A percentile compares a stretch with the other conserved stretches of the same genome.
These are phyloP conservation scores for Chaitophorus viminalis DNA, from an alignment of 2,888 invertebrate species.

Conservation along the genomic window DNA sequence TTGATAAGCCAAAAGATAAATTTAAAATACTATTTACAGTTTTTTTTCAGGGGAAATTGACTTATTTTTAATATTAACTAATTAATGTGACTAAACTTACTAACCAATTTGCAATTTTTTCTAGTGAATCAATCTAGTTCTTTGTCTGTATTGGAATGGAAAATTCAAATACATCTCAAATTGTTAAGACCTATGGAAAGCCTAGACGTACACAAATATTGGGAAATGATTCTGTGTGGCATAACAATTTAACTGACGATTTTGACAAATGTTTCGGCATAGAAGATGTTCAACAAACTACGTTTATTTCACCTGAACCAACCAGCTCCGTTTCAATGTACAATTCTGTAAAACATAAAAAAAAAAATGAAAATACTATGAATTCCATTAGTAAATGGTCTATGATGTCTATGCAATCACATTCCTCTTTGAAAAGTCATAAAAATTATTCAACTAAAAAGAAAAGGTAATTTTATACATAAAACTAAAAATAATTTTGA, in stretches of 20 bases:
- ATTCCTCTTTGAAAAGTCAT: constrained; percentile 16
- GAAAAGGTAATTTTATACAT: constrained; percentile 15
- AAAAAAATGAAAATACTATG: neutral
- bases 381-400: constrained; percentile 36
- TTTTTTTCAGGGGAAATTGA: too few relatives aligned
- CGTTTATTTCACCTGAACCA: constrained; percentile 53
- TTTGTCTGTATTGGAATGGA: constrained; percentile 6
- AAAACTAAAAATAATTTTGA: too few relatives aligned
- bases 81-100: too few relatives aligned
- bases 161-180: constrained; percentile 29
- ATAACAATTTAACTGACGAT: constrained; percentile 42
- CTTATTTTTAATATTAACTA: too few relatives aligned
- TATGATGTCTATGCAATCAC: constrained; percentile 30
- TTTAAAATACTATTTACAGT: too few relatives aligned
- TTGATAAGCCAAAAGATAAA: too few relatives aligned
- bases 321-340: neutral
- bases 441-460: neutral
- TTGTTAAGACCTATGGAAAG: constrained; percentile 52
- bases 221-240: constrained; percentile 27
- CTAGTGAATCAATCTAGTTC: too few relatives aligned
- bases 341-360: neutral
- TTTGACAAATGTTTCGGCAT: constrained; percentile 51
- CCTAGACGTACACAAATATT: constrained; percentile 41
- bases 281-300: constrained; percentile 42
- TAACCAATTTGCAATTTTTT: too few relatives aligned